Conservation (phyloP, 2,797 vertebrate species). For the Oceanodroma leucorhoa region DNA sequence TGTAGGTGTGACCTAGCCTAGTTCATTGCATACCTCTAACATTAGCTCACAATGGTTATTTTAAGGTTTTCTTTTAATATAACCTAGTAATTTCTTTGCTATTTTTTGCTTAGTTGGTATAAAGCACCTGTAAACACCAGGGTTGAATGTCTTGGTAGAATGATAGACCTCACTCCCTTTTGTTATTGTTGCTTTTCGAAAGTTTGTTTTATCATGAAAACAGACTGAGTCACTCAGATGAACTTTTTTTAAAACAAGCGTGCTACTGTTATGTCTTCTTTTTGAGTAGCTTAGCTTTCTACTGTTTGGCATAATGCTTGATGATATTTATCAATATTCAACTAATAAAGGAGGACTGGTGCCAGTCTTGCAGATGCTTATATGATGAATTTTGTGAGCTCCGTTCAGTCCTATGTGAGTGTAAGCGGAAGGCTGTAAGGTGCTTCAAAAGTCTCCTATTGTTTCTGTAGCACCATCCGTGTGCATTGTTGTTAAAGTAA, state of each 20-base stretch:
- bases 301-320: not conserved
- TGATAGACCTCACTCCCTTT: not conserved
- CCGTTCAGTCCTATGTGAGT: not conserved
- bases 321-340: not conserved
- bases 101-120: conserved; percentile 35
- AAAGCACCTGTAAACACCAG: conserved; percentile 38
- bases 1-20: conserved; percentile 1
- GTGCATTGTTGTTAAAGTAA: not conserved
- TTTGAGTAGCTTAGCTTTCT: not conserved
- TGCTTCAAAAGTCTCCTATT: not conserved
- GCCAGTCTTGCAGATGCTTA: not conserved
- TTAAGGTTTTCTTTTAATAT: conserved; percentile 58
- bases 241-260: not conserved
- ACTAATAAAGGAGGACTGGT: not conserved
- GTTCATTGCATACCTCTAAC: conserved; percentile 6
- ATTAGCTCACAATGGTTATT: conserved; percentile 29
- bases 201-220: not conserved
- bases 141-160: not conserved
- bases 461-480: not conserved
- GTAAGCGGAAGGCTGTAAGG: not conserved
- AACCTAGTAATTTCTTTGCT: conserved; percentile 49
- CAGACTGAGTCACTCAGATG: not conserved
- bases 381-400: not conserved
- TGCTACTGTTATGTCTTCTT: not conserved
- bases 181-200: conserved; percentile 13